Evolutionary conservation across 2,113 vertebrate species (phyloP), one percentile per base, ranked within the genome.

Genomic region (Budorcas taxicolor): DNA sequence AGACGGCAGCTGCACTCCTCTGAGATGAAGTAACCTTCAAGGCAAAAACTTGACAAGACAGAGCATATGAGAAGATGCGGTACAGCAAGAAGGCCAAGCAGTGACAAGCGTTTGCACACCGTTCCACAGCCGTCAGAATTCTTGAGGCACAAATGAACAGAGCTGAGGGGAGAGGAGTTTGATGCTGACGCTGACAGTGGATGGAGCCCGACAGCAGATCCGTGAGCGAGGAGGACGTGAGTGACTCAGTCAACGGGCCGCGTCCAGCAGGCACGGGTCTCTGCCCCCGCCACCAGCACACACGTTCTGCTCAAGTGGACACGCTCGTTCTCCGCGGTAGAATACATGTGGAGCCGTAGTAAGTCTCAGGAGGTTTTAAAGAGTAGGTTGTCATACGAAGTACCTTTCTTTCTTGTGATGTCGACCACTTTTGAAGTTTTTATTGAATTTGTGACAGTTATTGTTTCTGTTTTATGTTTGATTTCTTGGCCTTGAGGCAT

Each of bases 121-220:
- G 7, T 7, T 21, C n/a, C 33, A 25, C 40, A 62, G 81, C 27
- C 62, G 7, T 13, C 43, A 33, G 58, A 21, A 16, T 27, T 4
- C 14, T 3, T 4, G 45, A 43, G 60, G 45, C 76, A 10, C 1
- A 29, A 1, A 3, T 16, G 14, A 10, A 1, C 14, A 1, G 3
- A 5, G 27, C 62, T 17, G 52, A 90, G 27, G 60, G 25, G 25
- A 58, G 52, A 58, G 31, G 3, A 36, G 9, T 13, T 14, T 40
- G 71, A 52, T 27, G 40, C 0, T 2, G 12, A 21, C 23, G 7
- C 86, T 7, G n/a, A 29, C 33, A 0, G 31, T 57, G 57, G 19
- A 2, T 47, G 82, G 78, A 40, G 31, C 17, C 52, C 27, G 53
- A 43, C 3, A 25, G 60, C 45, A 74, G 33, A 2, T 15, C 6